phyloP scores from a whole-genome alignment of 1,140 invertebrate genomes.

The Oscheius sp. region DNA sequence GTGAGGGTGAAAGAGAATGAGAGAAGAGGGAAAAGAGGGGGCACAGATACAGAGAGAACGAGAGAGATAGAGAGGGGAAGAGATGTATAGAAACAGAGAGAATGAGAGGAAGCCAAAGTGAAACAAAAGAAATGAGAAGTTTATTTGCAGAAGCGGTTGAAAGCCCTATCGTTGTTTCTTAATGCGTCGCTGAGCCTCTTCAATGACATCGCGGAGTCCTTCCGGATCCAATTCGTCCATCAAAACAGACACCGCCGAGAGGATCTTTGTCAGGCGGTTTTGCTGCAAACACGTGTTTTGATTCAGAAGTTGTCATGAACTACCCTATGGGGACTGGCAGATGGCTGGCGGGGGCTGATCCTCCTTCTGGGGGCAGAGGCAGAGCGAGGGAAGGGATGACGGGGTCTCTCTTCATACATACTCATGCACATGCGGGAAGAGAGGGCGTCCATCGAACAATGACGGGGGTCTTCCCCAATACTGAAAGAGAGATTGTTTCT shows the following conservation, averaged over 20 bases:
- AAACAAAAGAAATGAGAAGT: too few relatives aligned
- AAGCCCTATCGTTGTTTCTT: slow-evolving; percentile 40
- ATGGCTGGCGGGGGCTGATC: slow-evolving; percentile 14
- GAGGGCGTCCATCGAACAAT: neutral
- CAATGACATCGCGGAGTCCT: slow-evolving; percentile 35
- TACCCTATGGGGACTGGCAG: neutral
- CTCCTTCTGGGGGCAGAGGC: slow-evolving; percentile 28
- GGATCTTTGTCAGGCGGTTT: slow-evolving; percentile 32
- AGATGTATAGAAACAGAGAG: too few relatives aligned
- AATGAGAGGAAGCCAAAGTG: too few relatives aligned
- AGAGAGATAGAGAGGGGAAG: too few relatives aligned
- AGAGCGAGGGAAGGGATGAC: neutral
- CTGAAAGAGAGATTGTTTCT: slow-evolving; percentile 19
- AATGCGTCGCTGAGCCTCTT: slow-evolving; percentile 42
- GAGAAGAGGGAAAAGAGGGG: too few relatives aligned
- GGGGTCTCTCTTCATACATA: slow-evolving; percentile 19
- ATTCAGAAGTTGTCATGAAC: neutral
- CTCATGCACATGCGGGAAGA: slow-evolving; percentile 32
- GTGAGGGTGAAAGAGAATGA: too few relatives aligned
- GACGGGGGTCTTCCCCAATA: slow-evolving; percentile 27
- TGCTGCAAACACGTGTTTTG: slow-evolving; percentile 26
- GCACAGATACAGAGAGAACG: too few relatives aligned
- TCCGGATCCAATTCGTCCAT: slow-evolving; percentile 40
- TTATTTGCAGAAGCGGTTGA: too few relatives aligned
- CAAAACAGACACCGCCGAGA: slow-evolving; percentile 38